Base-by-base conservation (phyloP, 2,888 invertebrate genomes). In the Hypselothyrea guttata region DNA sequence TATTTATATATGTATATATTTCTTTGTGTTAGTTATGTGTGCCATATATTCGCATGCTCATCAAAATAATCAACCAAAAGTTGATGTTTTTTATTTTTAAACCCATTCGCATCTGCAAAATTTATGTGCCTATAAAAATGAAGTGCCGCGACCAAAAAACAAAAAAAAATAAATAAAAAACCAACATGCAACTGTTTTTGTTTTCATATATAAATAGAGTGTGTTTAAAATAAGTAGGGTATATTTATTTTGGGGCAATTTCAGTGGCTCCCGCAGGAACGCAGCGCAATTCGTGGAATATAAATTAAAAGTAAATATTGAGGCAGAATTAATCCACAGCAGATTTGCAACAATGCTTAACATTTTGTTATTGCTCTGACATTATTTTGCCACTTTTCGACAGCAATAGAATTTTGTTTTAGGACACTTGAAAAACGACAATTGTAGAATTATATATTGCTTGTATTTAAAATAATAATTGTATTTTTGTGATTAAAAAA, bases 41-140 rank as follows among this genome's bases (percentile, higher is more conserved):
- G 22, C 42, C 41, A 46, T 40, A 51, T 73, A 78, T 60, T 76
- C 75, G 82, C 78, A 33, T 62, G 55, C 71, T 75, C 83, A 75
- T 78, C 79, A 71, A 83, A 82, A 79, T 83, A 79, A 79, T 79
- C 83, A 83, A 83, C 71, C 66, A 76, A 74, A 5, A 83, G 71
- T 71, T 83, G 61, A 41, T 41, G 47, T 60, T 71, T 65, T 53
- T 46, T 63, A 62, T 74, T 65, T 71, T 62, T 56, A 69, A 70
- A 70, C 67, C 65, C 59, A 65, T 82, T 82, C 49, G 48, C 60
- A 54, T 70, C 51, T 63, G 60, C 61, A 63, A 67, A 78, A 73
- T 79, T 79, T 74, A 83, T 74, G 62, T 28, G 69, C 35, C 63
- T 57, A 76, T 78, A 79, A 79, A 79, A 71, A 67, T 65, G 52